Base-by-base conservation (phyloP, 2,888 invertebrate genomes). In the Drosophila paracracens region DNA sequence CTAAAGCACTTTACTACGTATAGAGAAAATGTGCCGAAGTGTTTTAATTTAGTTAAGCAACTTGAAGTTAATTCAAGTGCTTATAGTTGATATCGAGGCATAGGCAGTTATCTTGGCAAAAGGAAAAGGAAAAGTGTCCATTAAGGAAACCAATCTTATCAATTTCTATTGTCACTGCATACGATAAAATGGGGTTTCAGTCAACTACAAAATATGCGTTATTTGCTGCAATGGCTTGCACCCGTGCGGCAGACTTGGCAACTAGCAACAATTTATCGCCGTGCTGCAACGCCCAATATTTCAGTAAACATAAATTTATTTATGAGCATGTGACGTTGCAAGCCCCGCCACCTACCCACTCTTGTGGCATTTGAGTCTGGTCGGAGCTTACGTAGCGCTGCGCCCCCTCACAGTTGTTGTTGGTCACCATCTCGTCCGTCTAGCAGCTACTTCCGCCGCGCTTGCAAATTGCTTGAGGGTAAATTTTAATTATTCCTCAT, bases 401-500 rank as follows among this genome's bases (percentile, higher is more conserved):
- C 35, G n/a, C 31, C 38, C 53, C n/a, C 40, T 31, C 38, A 64
- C 4, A 33, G 33, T 33, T 33, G 54, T 56, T 57, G 68, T 71
- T 65, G 67, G 62, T 60, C 53, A 52, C 51, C 63, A 52, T 61
- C n/a, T 31, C 29, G 31, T 57, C 29, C 65, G 69, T 57, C 68
- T 65, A 63, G 52, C 64, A 63, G 81, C 82, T 76, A 76, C 79
- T 86, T 86, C 81, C 83, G 81, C 74, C 62, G 61, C 70, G 83
- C 73, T 76, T 70, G 83, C 89, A 89, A 89, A 91, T 89, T 88
- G 89, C 83, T 88, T 81, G 89, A 81, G 91, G 90, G 87, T 83
- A 81, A 87, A 90, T 91, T 91, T 89, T 90, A 90, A 90, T 90
- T 90, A 91, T 88, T 88, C 89, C 77, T 90, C 89, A 90, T 90